A percentile compares a stretch with the other conserved stretches of the same genome.
phyloP scores from a whole-genome alignment of 2,888 invertebrate genomes.

The Tetranychus truncatus region DNA sequence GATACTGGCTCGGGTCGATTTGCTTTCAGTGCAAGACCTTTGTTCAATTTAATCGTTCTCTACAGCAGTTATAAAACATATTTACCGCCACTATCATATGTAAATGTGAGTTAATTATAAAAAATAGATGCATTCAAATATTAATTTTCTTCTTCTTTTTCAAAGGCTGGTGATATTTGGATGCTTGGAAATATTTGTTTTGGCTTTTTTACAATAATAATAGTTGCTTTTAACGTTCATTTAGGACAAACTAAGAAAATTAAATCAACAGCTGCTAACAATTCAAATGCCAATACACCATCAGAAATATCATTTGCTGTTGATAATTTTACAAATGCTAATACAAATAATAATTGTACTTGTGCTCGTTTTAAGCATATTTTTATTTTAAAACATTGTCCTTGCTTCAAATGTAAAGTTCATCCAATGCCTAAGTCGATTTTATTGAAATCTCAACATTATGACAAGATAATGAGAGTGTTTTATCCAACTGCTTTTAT shows the following conservation, averaged over 20 bases:
- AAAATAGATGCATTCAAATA: not conserved
- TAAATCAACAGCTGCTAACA: not conserved
- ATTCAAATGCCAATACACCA: not conserved
- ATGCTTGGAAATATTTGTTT: not conserved
- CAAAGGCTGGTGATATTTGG: not conserved
- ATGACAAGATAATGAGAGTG: not conserved
- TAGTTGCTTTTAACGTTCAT: not conserved
- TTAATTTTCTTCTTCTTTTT: not conserved
- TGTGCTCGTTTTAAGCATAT: not conserved
- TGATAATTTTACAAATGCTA: not conserved
- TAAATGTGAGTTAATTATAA: not conserved
- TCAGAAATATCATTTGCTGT: not conserved
- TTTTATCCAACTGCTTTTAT: not conserved
- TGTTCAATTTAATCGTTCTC: not conserved
- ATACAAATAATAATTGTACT: not conserved
- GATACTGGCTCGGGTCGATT: conserved; percentile 9
- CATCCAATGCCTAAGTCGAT: not conserved
- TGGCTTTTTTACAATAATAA: not conserved
- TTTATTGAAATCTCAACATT: not conserved
- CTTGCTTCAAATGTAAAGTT: not conserved
- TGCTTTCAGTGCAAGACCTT: not conserved
- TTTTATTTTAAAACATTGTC: not conserved
- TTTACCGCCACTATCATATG: not conserved
- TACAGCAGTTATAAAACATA: not conserved
- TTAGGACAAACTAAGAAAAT: not conserved